phyloP scores from a whole-genome alignment of 2,797 vertebrate species.

The Brachyrhaphis roseni region DNA sequence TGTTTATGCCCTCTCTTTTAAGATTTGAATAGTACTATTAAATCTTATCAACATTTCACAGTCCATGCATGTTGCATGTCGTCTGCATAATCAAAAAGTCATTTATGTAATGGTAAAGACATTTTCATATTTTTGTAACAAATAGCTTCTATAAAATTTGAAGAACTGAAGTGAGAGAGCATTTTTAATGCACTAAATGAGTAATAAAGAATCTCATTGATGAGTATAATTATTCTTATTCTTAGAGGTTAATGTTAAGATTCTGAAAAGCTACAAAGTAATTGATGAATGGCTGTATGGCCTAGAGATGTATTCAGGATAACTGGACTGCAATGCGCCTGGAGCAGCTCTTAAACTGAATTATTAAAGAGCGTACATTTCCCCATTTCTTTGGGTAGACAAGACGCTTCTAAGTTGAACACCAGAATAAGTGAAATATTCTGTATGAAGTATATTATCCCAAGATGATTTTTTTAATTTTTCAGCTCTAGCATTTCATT shows the following conservation, averaged over 20 bases:
- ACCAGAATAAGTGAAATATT: constrained; percentile 34
- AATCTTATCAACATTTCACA: constrained; percentile 19
- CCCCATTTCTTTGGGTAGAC: constrained; percentile 55
- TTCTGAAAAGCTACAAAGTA: constrained; percentile 66
- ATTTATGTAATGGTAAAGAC: constrained; percentile 27
- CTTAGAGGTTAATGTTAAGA: constrained; percentile 73
- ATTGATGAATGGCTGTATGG: constrained; percentile 77
- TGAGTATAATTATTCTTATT: constrained; percentile 73
- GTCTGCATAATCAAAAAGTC: constrained; percentile 8
- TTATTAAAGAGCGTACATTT: constrained; percentile 76
- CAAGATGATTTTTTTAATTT: not conserved
- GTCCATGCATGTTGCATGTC: constrained; percentile 24
- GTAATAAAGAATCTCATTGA: constrained; percentile 57
- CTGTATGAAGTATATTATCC: constrained; percentile 2
- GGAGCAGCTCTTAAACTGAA: constrained; percentile 73
- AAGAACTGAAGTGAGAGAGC: constrained; percentile 36
- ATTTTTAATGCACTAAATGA: constrained; percentile 58
- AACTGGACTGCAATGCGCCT: constrained; percentile 73
- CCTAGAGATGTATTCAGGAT: constrained; percentile 73
- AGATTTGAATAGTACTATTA: constrained; percentile 33
- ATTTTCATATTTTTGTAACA: constrained; percentile 26
- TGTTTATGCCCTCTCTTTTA: constrained; percentile 28
- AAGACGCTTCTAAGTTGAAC: constrained; percentile 46
- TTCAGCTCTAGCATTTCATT: not conserved
- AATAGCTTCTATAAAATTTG: constrained; percentile 31